Base-by-base conservation (phyloP, 2,797 vertebrate species). In the Gymnoscopelus microlampas region DNA sequence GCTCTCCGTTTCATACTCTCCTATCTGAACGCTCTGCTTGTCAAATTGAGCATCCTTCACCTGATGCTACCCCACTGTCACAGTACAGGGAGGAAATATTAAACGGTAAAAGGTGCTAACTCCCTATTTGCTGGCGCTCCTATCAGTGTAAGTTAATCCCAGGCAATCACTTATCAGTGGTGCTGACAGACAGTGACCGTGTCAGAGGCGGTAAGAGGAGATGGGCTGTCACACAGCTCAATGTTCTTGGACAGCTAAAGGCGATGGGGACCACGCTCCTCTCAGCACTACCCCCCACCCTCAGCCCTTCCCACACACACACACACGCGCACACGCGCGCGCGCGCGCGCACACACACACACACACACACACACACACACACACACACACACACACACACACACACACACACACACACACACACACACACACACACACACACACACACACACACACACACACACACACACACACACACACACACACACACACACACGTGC, bases 91-190 rank as follows among this genome's bases (percentile, higher is more conserved):
- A 77, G 87, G 88, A 80, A 84, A 89, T 90, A 89, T 87, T 89
- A 88, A 89, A 88, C 89, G 78, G 70, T 87, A 81, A 85, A 89
- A 91, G 88, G 92, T 89, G 91, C 81, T 92, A 93, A 91, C 84
- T 88, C 78, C 69, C 78, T 79, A 75, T 87, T 86, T 70, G 66
- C 74, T 77, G 77, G 84, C 71, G 60, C 79, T 80, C 71, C 83
- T 86, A 73, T 80, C 76, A 49, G 81, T 87, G 88, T 93, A 93
- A 93, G 66, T 71, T 85, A 89, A 93, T 76, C 82, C 82, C 64
- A 81, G 81, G 87, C 90, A 93, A 93, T 93, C 91, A 92, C 90
- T 93, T 92, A 92, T 85, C 78, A 3, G 65, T 51, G 77, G 86
- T 85, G 92, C 79, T 91, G 91, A 92, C 74, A 85, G 91, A 89